A percentile compares a stretch with the other conserved stretches of the same genome.
These are phyloP conservation scores for Turritopsis dohrnii DNA, from an alignment of 30 jellyfish, hydroid and myxozoan genomes.

Conservation along the genomic window DNA sequence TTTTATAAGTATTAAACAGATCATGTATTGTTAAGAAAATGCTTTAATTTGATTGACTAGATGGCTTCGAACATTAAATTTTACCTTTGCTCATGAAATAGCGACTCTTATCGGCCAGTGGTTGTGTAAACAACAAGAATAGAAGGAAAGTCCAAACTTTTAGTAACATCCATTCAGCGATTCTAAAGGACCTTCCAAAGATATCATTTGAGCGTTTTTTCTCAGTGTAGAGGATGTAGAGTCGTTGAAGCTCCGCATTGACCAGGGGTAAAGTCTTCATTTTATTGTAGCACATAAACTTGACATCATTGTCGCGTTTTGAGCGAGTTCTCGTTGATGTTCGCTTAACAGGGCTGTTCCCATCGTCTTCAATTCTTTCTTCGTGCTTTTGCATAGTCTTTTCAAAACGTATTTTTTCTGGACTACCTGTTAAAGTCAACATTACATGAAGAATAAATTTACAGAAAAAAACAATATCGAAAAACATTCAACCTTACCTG, in stretches of 20 bases:
- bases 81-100: neutral
- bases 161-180: neutral
- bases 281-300: neutral
- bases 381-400: neutral
- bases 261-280: neutral
- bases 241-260: neutral
- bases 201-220: neutral
- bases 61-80: no score
- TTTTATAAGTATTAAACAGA: no score
- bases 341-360: neutral
- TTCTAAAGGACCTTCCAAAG: neutral
- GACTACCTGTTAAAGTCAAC: neutral
- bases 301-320: neutral
- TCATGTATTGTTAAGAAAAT: no score
- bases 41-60: neutral
- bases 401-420: neutral
- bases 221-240: neutral
- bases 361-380: neutral
- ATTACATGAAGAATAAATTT: neutral
- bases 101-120: neutral
- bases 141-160: neutral
- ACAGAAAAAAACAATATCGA: neutral
- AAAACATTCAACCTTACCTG: neutral
- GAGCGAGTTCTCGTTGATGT: neutral
- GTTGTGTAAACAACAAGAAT: neutral